These are phyloP conservation scores for Ashinkailepas kermadecensis DNA, from an alignment of 2,888 invertebrate species.

Conservation along the genomic window DNA sequence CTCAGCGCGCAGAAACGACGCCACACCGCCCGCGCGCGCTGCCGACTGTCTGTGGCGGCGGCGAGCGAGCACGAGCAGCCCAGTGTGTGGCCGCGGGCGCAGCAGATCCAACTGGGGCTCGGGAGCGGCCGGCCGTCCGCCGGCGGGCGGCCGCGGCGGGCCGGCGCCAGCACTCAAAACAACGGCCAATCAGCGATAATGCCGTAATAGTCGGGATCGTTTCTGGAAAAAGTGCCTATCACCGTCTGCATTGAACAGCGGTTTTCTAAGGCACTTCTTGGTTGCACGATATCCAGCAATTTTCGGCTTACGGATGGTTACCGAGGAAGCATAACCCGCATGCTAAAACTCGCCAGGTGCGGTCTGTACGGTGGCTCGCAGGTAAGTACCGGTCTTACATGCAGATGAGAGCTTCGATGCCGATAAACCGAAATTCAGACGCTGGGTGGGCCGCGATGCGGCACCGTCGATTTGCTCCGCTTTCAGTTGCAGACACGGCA, in stretches of 20 bases:
- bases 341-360: too few relatives aligned
- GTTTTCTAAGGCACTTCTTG: neutral
- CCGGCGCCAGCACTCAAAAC: neutral
- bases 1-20: conserved; percentile 98
- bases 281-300: too few relatives aligned
- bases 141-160: conserved; percentile 27
- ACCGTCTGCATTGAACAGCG: neutral
- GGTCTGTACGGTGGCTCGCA: too few relatives aligned
- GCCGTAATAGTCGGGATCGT: neutral
- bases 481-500: too few relatives aligned
- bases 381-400: too few relatives aligned
- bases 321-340: too few relatives aligned
- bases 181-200: neutral
- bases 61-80: conserved; percentile 85
- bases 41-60: conserved; percentile 86
- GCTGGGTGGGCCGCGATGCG: too few relatives aligned
- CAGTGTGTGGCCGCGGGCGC: conserved; percentile 66
- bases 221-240: neutral
- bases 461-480: too few relatives aligned
- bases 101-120: conserved; percentile 51
- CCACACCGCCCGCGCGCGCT: conserved; percentile 90
- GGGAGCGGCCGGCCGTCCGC: conserved; percentile 24
- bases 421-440: too few relatives aligned
- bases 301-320: too few relatives aligned
- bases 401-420: too few relatives aligned